Percentiles rank a stretch among this genome's conserved stretches.
Conservation (phyloP, 2,113 vertebrate genomes). For the Uria aalge region DNA sequence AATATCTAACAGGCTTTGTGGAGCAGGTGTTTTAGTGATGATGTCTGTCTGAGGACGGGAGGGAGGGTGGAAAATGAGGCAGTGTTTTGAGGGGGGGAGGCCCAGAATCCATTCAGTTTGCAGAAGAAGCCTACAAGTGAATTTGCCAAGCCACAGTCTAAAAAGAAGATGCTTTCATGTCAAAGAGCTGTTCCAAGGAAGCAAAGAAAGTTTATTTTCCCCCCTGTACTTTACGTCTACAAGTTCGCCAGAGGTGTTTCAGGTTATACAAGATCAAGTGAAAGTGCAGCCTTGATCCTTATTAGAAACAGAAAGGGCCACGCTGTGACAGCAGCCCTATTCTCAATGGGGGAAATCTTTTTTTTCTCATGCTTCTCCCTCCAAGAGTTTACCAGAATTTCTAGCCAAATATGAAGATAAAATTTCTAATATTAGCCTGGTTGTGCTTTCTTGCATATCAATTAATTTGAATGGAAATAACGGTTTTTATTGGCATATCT, state of each 20-base stretch:
- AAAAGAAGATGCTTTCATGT: not conserved
- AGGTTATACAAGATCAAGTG: not conserved
- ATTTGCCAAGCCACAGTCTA: not conserved
- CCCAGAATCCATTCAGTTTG: not conserved
- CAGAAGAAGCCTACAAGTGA: not conserved
- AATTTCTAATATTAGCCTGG: not conserved
- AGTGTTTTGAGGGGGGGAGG: not conserved
- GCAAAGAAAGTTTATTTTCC: not conserved
- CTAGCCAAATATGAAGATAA: not conserved
- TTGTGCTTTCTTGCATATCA: not conserved
- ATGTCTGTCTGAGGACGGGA: not conserved
- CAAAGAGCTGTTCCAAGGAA: not conserved
- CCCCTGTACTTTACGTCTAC: not conserved
- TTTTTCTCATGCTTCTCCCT: not conserved
- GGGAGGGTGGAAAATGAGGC: not conserved
- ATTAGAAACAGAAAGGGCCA: not conserved
- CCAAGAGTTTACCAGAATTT: not conserved
- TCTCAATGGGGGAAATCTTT: not conserved
- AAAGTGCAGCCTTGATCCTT: not conserved
- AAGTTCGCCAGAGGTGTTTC: not conserved
- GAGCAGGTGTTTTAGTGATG: not conserved
- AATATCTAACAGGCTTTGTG: not conserved
- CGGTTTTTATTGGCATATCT: not conserved
- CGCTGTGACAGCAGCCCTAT: accelerated
- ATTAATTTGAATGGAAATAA: not conserved